phyloP scores from a whole-genome alignment of 2,113 vertebrate species.

The Cygnus buccinator region DNA sequence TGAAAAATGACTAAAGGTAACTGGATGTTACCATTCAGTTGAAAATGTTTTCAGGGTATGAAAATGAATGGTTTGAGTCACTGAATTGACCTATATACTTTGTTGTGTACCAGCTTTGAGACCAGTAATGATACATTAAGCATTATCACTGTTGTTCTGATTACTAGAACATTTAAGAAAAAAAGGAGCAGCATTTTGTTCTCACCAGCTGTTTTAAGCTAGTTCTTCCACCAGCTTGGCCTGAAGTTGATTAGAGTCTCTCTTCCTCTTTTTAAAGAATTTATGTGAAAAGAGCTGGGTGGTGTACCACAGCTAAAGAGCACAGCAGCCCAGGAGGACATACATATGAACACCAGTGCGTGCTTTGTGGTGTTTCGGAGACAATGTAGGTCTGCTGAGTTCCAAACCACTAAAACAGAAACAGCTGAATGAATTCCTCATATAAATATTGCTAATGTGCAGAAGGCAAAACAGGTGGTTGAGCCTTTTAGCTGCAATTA shows the following conservation, averaged over 20 bases:
- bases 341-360: rapidly evolving
- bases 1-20: neutral
- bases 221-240: neutral
- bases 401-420: neutral
- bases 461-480: neutral
- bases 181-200: neutral
- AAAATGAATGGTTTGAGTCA: neutral
- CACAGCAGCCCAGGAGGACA: neutral
- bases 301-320: neutral
- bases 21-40: neutral
- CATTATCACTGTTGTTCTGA: neutral
- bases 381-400: neutral
- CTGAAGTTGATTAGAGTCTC: neutral
- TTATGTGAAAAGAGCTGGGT: neutral
- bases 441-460: neutral
- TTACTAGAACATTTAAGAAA: neutral
- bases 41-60: neutral
- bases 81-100: neutral
- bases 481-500: slow-evolving; percentile 10
- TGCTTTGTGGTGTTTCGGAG: neutral
- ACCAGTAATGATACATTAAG: neutral
- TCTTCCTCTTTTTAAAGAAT: neutral
- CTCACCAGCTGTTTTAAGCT: neutral
- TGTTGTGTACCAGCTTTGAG: neutral
- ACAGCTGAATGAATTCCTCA: neutral